Evolutionary conservation across 2,113 vertebrate genomes (phyloP), one percentile per base, ranked within the genome.

Genomic region (Alces alces): DNA sequence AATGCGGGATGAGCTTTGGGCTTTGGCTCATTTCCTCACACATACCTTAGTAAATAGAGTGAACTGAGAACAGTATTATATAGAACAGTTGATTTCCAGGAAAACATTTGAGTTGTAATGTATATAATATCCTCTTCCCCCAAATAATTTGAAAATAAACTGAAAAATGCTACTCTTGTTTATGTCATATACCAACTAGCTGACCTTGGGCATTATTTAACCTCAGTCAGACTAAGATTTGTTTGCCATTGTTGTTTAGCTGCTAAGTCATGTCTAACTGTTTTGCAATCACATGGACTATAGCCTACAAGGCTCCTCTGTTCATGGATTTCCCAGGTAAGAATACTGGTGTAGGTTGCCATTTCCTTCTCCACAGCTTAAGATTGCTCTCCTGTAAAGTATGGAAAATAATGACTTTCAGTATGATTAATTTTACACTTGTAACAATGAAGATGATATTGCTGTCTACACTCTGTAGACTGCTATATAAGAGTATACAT

Each of bases 311-410:
- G 39, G 39, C 70, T 76, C 39, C 23, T 76, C 23, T 43, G 12
- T 76, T 43, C 23, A 43, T 76, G 23, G 23, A 76, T 76, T 43
- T 43, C 70, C 12, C 39, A 43, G 70, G 23, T 14, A 27, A 76
- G 6, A 76, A 76, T 43, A 76, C 70, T 43, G 36, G 12, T 43
- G 39, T 25, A 27, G 70, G 23, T 15, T 76, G 36, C 39, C 39
- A 76, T 43, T 76, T 27, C 23, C 70, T 76, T 76, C 23, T 76
- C 36, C 36, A 76, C 6, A 27, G 21, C 13, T 45, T 94, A 58
- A 36, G 15, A 66, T 94, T 95, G 19, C 8, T 94, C 19, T 52
- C 8, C 66, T 96, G 21, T 96, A 33, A 97, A 91, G 86, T 83
- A 79, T 14, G 52, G 0, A 30, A 86, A 85, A 54, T 36, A 94